These are phyloP conservation scores for Drosophila multiciliata DNA, from an alignment of 2,888 invertebrate species.

Conservation along the genomic window DNA sequence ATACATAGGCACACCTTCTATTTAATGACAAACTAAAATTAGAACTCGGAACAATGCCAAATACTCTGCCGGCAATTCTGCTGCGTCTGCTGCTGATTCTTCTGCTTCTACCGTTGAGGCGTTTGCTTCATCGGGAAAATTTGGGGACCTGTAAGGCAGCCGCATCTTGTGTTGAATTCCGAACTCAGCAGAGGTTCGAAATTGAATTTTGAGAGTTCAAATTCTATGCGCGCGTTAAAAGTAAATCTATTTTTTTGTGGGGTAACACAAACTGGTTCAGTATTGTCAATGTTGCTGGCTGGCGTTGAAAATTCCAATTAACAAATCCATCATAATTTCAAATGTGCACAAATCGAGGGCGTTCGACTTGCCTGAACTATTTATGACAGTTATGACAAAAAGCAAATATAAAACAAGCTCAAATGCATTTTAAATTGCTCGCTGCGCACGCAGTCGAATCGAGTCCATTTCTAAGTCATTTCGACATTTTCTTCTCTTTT, in stretches of 20 bases:
- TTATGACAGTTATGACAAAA: slow-evolving; percentile 43
- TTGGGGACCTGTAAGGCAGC: slow-evolving; percentile 37
- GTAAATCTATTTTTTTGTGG: slow-evolving; percentile 9
- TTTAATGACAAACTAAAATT: slow-evolving; percentile 81
- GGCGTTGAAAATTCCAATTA: slow-evolving; percentile 72
- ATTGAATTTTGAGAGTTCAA: slow-evolving; percentile 23
- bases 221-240: slow-evolving; percentile 39
- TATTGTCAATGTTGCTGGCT: slow-evolving; percentile 40
- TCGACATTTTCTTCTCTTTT: slow-evolving; percentile 29
- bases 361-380: slow-evolving; percentile 33
- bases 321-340: slow-evolving; percentile 80
- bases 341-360: slow-evolving; percentile 58
- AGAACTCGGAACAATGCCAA: slow-evolving; percentile 83
- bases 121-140: background rate
- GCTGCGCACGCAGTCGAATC: slow-evolving; percentile 40
- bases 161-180: slow-evolving; percentile 8
- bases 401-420: slow-evolving; percentile 14
- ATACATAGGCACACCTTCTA: slow-evolving; percentile 56
- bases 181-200: slow-evolving; percentile 23
- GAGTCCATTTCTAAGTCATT: slow-evolving; percentile 26
- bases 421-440: slow-evolving; percentile 42
- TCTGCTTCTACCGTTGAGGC: slow-evolving; percentile 32
- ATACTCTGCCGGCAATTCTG: slow-evolving; percentile 74
- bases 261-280: slow-evolving; percentile 63
- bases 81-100: slow-evolving; percentile 33